A percentile compares a stretch with the other conserved stretches of the same genome.
These are phyloP conservation scores for Cathartes aura DNA, from an alignment of 2,113 vertebrate genomes.

Conservation along the genomic window DNA sequence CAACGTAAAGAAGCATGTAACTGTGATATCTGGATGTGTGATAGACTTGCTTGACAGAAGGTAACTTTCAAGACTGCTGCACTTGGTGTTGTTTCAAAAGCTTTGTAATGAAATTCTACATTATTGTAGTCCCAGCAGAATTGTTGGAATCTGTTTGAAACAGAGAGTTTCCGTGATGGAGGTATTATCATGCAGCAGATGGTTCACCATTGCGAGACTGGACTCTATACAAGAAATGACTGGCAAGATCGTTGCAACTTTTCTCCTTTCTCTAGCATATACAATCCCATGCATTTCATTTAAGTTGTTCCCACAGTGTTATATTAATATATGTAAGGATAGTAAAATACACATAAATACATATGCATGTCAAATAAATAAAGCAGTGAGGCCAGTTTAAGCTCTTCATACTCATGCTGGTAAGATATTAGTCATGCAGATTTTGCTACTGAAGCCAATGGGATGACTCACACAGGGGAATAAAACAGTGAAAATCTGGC, in stretches of 20 bases:
- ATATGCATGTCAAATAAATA: not conserved
- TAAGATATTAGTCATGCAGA: not conserved
- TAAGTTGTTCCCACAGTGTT: not conserved
- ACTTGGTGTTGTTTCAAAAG: not conserved
- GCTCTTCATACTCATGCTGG: not conserved
- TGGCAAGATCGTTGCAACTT: not conserved
- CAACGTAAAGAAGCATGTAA: not conserved
- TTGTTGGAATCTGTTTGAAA: not conserved
- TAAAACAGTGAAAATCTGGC: not conserved
- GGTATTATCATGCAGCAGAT: not conserved
- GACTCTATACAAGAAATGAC: not conserved
- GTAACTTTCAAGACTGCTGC: not conserved
- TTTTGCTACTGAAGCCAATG: not conserved
- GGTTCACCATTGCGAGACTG: rapidly evolving
- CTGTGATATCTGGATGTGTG: not conserved
- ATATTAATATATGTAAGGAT: not conserved
- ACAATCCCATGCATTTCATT: not conserved
- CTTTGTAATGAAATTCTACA: not conserved
- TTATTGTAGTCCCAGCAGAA: not conserved
- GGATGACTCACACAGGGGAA: not conserved
- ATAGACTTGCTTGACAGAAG: not conserved
- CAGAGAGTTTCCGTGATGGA: not conserved
- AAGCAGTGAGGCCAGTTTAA: not conserved
- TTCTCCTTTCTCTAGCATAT: not conserved
- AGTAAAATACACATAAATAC: not conserved